Conservation (phyloP, 2,797 vertebrate genomes). For the Halcyon smyrnensis region DNA sequence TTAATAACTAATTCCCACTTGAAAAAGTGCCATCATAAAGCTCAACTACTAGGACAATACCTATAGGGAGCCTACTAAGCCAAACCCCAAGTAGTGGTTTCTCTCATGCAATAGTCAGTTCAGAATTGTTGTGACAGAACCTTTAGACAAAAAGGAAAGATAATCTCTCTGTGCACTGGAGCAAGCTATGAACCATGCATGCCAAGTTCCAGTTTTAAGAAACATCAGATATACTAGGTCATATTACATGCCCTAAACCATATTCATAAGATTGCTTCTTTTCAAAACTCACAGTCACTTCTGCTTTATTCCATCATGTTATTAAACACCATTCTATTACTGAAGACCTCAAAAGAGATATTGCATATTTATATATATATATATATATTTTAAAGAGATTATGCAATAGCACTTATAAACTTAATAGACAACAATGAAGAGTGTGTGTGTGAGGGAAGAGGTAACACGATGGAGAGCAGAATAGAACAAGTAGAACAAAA, state of each 20-base stretch:
- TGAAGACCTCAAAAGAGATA: background rate
- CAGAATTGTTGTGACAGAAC: background rate
- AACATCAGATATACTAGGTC: background rate
- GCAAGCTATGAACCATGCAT: background rate
- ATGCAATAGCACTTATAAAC: background rate
- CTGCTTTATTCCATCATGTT: background rate
- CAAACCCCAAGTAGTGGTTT: background rate
- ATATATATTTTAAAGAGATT: background rate
- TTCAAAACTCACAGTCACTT: background rate
- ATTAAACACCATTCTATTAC: background rate
- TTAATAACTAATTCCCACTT: background rate
- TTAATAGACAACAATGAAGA: background rate
- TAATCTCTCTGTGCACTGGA: background rate
- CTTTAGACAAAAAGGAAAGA: background rate
- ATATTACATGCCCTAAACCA: background rate
- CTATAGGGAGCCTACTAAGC: background rate
- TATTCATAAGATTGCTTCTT: background rate
- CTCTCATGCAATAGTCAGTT: accelerated
- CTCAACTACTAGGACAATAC: background rate
- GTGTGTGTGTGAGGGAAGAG: background rate
- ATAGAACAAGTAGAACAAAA: background rate
- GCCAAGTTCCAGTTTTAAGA: background rate
- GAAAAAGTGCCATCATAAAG: background rate
- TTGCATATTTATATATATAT: background rate
- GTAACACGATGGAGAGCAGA: background rate